Conservation (phyloP, 2,113 vertebrate genomes). For the Tenrec ecaudatus region DNA sequence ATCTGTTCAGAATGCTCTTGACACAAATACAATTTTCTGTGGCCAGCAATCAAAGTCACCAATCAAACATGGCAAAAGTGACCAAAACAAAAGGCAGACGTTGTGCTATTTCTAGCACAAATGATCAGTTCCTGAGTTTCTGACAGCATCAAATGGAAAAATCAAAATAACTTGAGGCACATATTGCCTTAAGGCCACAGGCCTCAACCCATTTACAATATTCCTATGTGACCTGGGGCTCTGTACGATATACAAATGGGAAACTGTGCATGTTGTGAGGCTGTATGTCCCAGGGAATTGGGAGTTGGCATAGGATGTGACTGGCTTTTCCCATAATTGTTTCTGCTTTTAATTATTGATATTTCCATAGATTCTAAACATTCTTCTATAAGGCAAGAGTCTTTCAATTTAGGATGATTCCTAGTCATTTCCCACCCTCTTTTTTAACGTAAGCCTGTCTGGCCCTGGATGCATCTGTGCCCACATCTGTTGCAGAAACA, state of each 20-base stretch:
- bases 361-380: no score
- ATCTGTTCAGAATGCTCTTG: conserved; percentile 76
- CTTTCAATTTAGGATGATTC: conserved; percentile 44
- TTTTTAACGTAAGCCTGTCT: no score
- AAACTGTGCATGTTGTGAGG: conserved; percentile 16
- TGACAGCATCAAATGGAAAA: conserved; percentile 73
- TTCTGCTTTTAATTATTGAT: conserved; percentile 25
- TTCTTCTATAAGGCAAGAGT: not conserved
- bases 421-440: not conserved
- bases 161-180: conserved; percentile 70
- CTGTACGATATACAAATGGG: not conserved
- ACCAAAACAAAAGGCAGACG: conserved; percentile 77
- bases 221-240: conserved; percentile 12
- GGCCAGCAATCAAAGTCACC: conserved; percentile 78
- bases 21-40: conserved; percentile 82
- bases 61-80: conserved; percentile 71
- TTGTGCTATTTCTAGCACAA: conserved; percentile 78
- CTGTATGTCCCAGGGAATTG: not conserved
- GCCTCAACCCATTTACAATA: conserved; percentile 56
- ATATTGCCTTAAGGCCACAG: conserved; percentile 61
- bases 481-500: no score
- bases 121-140: conserved; percentile 74
- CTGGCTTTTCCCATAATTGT: conserved; percentile 9
- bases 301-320: not conserved
- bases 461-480: no score